Conservation (phyloP, 2,113 vertebrate genomes). For the Cavia porcellus region DNA sequence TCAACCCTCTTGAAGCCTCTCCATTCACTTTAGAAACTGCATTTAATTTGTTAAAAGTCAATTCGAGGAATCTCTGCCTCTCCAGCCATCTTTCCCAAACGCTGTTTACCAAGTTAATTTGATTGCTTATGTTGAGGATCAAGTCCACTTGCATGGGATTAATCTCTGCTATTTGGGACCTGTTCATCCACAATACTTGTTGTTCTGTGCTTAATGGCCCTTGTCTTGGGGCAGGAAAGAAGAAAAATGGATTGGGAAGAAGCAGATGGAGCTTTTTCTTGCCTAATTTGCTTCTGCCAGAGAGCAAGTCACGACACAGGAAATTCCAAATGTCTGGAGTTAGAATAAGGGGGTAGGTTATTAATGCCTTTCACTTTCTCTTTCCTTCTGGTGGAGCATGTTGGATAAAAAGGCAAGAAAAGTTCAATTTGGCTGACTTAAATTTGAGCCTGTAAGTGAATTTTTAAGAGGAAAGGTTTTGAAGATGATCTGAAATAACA, state of each 20-base stretch:
- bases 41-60: constrained; percentile 64
- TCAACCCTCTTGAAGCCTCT: constrained; percentile 62
- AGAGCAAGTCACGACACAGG: not conserved
- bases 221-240: constrained; percentile 62
- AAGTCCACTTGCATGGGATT: constrained; percentile 64
- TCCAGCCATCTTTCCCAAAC: constrained; percentile 52
- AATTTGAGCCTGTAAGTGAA: not conserved
- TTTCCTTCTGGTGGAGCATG: not conserved
- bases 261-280: constrained; percentile 62
- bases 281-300: constrained; percentile 53
- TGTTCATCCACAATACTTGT: constrained; percentile 55
- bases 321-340: not conserved
- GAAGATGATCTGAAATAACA: constrained; percentile 29
- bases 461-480: constrained; percentile 19
- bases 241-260: constrained; percentile 63
- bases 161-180: constrained; percentile 68
- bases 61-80: constrained; percentile 61
- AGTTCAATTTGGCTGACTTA: not conserved
- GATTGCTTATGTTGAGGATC: constrained; percentile 72
- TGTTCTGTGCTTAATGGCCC: constrained; percentile 71
- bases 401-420: not conserved
- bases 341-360: not conserved
- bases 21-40: constrained; percentile 64
- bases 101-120: constrained; percentile 75
- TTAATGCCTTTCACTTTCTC: not conserved